These are phyloP conservation scores for Andrena trimmerana DNA, from an alignment of 2,888 invertebrate genomes.

Conservation along the genomic window DNA sequence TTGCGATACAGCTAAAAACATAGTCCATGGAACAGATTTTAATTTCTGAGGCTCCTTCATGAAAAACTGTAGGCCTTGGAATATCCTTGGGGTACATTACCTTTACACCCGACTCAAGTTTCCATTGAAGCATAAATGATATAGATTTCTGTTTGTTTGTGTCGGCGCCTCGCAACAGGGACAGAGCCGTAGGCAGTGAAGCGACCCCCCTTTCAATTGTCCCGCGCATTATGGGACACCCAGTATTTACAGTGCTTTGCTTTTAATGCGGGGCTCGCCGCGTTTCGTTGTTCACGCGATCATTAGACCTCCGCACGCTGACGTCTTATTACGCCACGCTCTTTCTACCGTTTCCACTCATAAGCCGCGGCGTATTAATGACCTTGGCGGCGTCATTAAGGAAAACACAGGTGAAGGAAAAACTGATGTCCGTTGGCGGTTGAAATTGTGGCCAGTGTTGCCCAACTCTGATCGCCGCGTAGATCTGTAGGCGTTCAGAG, in stretches of 20 bases:
- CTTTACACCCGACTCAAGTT: no score
- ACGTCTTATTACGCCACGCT: conserved; percentile 59
- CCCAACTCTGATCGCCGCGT: not conserved
- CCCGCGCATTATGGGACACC: not conserved
- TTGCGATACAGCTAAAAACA: not conserved
- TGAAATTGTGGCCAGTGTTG: not conserved
- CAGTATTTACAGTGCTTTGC: not conserved
- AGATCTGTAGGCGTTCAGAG: not conserved
- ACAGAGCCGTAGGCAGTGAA: not conserved
- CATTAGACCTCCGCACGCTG: conserved; percentile 51
- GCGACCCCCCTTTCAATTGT: not conserved
- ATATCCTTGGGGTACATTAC: no score
- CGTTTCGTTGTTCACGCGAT: conserved; percentile 58
- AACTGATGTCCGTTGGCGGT: not conserved
- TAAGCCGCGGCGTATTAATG: conserved; percentile 56
- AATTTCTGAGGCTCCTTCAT: no score
- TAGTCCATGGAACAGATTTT: no score
- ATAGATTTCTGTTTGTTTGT: no score
- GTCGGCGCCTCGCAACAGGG: not conserved
- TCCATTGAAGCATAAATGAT: no score
- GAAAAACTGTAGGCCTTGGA: no score
- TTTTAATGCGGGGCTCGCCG: not conserved
- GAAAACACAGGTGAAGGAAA: not conserved
- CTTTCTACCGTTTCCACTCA: conserved; percentile 40
- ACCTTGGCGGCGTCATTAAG: conserved; percentile 47